Conservation (phyloP, 2,113 vertebrate genomes). For the Poicephalus meyeri region DNA sequence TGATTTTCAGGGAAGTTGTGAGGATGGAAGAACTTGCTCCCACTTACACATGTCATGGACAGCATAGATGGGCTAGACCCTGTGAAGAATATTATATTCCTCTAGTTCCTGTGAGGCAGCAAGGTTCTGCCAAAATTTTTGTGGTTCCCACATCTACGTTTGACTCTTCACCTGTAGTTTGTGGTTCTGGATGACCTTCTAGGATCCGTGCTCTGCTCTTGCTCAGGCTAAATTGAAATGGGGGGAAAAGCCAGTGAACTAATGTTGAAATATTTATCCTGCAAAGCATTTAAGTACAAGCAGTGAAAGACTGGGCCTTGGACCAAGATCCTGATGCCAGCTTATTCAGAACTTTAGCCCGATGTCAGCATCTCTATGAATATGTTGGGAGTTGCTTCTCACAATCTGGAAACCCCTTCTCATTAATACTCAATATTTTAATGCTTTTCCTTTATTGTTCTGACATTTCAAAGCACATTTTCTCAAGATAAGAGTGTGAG, state of each 20-base stretch:
- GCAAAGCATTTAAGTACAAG: not conserved
- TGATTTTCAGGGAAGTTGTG: not conserved
- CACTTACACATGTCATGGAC: not conserved
- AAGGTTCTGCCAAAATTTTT: not conserved
- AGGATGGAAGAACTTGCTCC: not conserved
- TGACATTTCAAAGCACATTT: slow-evolving; percentile 17
- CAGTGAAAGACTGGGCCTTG: not conserved
- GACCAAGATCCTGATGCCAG: not conserved
- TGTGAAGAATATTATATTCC: not conserved
- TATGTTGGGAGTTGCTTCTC: not conserved
- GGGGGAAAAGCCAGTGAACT: not conserved
- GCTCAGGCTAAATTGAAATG: not conserved
- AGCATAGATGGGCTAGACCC: not conserved
- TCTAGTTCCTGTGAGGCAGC: not conserved
- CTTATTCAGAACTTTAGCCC: not conserved
- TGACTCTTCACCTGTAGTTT: not conserved
- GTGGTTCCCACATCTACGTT: not conserved
- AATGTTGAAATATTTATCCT: not conserved
- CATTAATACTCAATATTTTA: not conserved
- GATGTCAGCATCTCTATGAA: not conserved
- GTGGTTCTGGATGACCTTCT: not conserved
- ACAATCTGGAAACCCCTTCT: not conserved
- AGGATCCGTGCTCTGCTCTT: not conserved
- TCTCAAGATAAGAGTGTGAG: not conserved
- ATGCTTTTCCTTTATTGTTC: not conserved